Conservation (phyloP, 2,113 vertebrate genomes). For the Cinclus mexicanus region DNA sequence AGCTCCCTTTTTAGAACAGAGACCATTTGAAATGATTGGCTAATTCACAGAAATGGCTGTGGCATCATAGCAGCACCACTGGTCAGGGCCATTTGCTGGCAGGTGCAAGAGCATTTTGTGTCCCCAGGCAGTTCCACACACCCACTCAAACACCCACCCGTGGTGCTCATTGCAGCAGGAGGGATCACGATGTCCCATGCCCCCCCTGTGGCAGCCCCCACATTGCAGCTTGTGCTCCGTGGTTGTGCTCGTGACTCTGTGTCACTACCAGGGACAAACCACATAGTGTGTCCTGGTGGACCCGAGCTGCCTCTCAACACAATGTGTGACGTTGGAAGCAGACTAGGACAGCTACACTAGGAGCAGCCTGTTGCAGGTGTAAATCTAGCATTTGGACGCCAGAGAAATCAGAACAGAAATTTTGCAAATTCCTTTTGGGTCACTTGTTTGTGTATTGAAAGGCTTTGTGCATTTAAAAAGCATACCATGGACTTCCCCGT, state of each 20-base stretch:
- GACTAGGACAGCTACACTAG: not conserved
- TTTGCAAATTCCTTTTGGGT: not conserved
- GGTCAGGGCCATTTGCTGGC: not conserved
- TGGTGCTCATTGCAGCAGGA: not conserved
- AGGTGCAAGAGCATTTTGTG: not conserved
- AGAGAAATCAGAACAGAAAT: not conserved
- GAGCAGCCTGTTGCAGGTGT: not conserved
- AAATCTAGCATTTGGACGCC: not conserved
- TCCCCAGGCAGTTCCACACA: not conserved
- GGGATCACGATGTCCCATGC: not conserved
- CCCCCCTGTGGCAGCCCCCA: not conserved
- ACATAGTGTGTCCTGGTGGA: not conserved
- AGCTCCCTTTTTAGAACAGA: not conserved
- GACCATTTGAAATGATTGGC: not conserved
- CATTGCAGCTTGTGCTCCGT: not conserved
- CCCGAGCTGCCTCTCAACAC: not conserved
- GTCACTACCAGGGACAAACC: not conserved
- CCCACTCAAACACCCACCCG: not conserved
- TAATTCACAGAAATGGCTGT: not conserved
- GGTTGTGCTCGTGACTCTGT: not conserved
- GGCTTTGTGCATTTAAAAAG: not conserved
- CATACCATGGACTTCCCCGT: rapidly evolving
- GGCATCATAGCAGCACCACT: not conserved
- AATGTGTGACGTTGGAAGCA: not conserved
- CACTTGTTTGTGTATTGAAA: not conserved